Percentiles rank a stretch among this genome's conserved stretches.
These are phyloP conservation scores for Zaprionus inermis DNA, from an alignment of 1,140 invertebrate genomes.

Conservation along the genomic window DNA sequence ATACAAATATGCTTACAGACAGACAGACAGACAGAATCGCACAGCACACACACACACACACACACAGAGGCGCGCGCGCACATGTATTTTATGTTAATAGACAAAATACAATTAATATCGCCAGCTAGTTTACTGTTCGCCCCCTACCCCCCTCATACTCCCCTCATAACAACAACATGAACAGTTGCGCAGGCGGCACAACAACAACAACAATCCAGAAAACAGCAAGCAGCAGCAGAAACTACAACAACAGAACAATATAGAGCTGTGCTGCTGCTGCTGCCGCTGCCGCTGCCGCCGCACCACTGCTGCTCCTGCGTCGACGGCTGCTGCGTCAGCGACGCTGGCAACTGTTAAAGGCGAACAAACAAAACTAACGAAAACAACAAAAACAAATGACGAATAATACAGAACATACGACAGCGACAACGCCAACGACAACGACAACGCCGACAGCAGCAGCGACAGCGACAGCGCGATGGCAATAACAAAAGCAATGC, in stretches of 20 bases:
- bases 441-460: slow-evolving; percentile 16
- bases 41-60: slow-evolving; percentile 37
- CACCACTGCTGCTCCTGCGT: not conserved
- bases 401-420: slow-evolving; percentile 54
- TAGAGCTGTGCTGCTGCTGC: not conserved
- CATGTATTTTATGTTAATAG: slow-evolving; percentile 74
- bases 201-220: slow-evolving; percentile 38
- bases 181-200: slow-evolving; percentile 48
- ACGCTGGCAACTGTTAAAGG: slow-evolving; percentile 52
- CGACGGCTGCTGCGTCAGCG: slow-evolving; percentile 38
- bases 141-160: slow-evolving; percentile 8
- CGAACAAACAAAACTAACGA: slow-evolving; percentile 57
- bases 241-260: slow-evolving; percentile 38
- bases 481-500: slow-evolving; percentile 28
- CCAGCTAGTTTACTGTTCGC: slow-evolving; percentile 65
- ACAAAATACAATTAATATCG: slow-evolving; percentile 79
- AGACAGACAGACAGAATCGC: slow-evolving; percentile 39
- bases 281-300: not conserved
- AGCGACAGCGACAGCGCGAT: slow-evolving; percentile 3
- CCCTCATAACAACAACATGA: slow-evolving; percentile 21
- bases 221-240: slow-evolving; percentile 37
- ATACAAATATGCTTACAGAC: slow-evolving; percentile 34
- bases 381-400: slow-evolving; percentile 57
- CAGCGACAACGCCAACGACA: slow-evolving; percentile 29
- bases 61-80: slow-evolving; percentile 7